Evolutionary conservation across 1,140 invertebrate species (phyloP), one percentile per base, ranked within the genome.

Genomic region (Drosophila nigromelanica): DNA sequence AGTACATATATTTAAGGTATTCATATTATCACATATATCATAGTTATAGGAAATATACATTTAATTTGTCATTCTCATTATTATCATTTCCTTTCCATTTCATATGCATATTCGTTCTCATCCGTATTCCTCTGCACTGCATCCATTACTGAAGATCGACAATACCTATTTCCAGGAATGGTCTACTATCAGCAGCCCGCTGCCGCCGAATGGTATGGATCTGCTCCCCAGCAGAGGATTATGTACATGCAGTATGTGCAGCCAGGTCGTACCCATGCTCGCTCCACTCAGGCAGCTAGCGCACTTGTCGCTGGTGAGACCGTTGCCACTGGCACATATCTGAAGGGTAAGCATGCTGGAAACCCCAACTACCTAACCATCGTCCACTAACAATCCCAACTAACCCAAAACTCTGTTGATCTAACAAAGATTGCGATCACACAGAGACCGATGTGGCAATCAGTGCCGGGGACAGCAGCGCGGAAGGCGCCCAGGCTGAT

Each of bases 231-330:
- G 48, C 91, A 92, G 40, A 76, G 89, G 18, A 75, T 91, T 62
- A 91, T 92, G 91, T 91, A 91, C 45, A 87, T 91, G 78, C 90
- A 91, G 76, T 91, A 92, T 43, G 80, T 91, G 35, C 90, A 90
- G 42, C 91, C 90, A 15, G 81, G 86, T 35, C 76, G 76, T 51
- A 85, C 77, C 10, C 73, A 83, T 42, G 89, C 86, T 24, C 83
- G 89, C 35, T 91, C 90, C 39, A 90, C 87, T 30, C 86, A 90
- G 56, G 91, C 86, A 4, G 89, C 90, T 42, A 86, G 79, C 27
- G 89, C 91, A 4, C 76, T 91, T 18, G 91, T 91, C 5, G 89
- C 91, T 54, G 91, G 91, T 1, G 89, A 91, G 55, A 78, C 87
- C 40, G 86, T 92, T 60, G 89, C 89, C 76, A 91, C 91, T 43